These are phyloP conservation scores for Schizothorax lantsangensis DNA, from an alignment of 2,797 vertebrate genomes.

Conservation along the genomic window DNA sequence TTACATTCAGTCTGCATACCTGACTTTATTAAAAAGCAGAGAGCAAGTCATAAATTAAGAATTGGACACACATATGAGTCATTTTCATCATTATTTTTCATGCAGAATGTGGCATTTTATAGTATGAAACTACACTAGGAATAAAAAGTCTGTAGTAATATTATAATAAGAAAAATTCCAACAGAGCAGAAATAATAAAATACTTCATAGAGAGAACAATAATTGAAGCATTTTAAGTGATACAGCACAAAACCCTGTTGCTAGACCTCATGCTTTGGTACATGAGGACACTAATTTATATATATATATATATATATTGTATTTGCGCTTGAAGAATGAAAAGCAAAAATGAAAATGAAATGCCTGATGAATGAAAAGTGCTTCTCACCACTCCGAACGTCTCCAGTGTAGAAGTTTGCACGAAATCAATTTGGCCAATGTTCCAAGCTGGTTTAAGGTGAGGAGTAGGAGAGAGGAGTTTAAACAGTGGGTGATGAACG, in stretches of 20 bases:
- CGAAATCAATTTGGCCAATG: constrained; percentile 33
- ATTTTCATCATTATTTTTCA: neutral
- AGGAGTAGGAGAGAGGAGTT: constrained; percentile 19
- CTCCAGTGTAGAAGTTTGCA: constrained; percentile 27
- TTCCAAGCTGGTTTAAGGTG: constrained; percentile 18
- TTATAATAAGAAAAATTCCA: neutral
- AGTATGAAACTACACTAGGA: neutral
- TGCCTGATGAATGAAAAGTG: constrained; percentile 15
- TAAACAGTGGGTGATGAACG: constrained; percentile 30
- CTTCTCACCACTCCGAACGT: neutral
- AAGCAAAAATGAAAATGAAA: constrained; percentile 19
- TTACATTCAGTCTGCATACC: neutral
- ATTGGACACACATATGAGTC: neutral
- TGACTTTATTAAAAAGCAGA: neutral
- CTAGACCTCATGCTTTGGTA: neutral
- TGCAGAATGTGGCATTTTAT: neutral
- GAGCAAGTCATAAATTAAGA: neutral
- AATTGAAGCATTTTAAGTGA: constrained; percentile 17
- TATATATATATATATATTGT: no score
- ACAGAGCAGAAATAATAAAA: constrained; percentile 21
- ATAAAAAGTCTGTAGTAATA: neutral
- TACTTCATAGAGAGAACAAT: neutral
- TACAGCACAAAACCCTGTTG: neutral
- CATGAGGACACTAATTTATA: neutral
- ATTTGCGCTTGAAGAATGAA: constrained; percentile 14